Percentiles rank a stretch among this genome's conserved stretches.
These are phyloP conservation scores for Myotis planiceps DNA, from an alignment of 2,797 vertebrate species.

Conservation along the genomic window DNA sequence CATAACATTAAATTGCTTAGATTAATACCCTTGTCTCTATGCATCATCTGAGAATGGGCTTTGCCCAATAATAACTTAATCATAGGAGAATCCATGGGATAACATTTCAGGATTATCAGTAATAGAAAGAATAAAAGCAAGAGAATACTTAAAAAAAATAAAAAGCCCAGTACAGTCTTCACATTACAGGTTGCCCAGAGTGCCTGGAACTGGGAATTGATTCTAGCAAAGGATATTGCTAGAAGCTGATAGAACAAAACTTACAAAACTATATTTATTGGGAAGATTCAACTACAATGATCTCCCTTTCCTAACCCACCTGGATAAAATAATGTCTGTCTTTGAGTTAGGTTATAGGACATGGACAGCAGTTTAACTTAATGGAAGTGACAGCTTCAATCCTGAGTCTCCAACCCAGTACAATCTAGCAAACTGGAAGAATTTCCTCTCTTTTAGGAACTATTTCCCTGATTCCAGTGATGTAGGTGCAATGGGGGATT, in stretches of 20 bases:
- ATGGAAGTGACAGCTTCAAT: neutral
- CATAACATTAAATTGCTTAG: neutral
- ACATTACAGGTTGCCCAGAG: neutral
- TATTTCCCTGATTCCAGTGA: neutral
- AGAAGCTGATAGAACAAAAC: neutral
- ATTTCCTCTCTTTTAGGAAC: neutral
- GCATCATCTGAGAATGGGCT: neutral
- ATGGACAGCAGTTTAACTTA: neutral
- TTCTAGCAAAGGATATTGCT: neutral
- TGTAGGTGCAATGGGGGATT: fast-evolving
- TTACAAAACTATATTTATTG: neutral
- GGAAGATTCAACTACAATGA: neutral
- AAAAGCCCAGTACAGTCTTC: neutral
- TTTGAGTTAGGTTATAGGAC: neutral
- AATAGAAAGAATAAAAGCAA: neutral
- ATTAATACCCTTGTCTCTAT: neutral
- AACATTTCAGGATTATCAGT: neutral
- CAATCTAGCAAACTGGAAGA: neutral
- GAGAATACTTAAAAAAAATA: neutral
- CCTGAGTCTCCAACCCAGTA: neutral
- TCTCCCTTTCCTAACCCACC: neutral
- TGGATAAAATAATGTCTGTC: neutral
- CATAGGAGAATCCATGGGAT: neutral
- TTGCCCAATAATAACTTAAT: neutral
- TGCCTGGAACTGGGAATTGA: neutral